These are phyloP conservation scores for Scaeva pyrastri DNA, from an alignment of 2,888 invertebrate species.

Conservation along the genomic window DNA sequence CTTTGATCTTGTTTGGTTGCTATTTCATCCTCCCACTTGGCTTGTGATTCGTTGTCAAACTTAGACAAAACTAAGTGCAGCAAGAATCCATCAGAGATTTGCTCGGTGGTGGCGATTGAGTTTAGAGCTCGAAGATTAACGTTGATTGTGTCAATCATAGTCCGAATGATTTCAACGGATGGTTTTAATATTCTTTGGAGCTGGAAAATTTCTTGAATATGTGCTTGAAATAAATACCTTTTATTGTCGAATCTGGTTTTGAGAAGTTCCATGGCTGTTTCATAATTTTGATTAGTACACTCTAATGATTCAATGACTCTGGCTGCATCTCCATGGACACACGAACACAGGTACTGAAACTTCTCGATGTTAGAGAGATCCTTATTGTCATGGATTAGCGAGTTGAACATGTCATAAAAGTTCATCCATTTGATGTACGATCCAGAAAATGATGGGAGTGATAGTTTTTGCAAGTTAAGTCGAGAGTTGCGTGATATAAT, in stretches of 20 bases:
- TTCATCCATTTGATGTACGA: constrained; percentile 54
- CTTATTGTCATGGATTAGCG: constrained; percentile 50
- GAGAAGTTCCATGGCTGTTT: constrained; percentile 53
- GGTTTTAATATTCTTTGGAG: too few relatives aligned
- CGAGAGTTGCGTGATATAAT: constrained; percentile 16
- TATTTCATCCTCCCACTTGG: constrained; percentile 11
- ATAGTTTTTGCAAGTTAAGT: constrained; percentile 51
- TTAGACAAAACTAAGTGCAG: neutral
- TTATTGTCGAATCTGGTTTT: constrained; percentile 37
- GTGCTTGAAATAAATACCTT: constrained; percentile 27
- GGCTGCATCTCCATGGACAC: constrained; percentile 37
- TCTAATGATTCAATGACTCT: constrained; percentile 52
- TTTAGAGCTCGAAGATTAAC: constrained; percentile 24
- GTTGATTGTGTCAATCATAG: constrained; percentile 31
- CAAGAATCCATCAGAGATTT: constrained; percentile 17
- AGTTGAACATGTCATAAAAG: constrained; percentile 60
- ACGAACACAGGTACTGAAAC: constrained; percentile 52
- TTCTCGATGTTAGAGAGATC: constrained; percentile 52
- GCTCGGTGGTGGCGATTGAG: neutral
- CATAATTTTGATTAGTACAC: constrained; percentile 55
- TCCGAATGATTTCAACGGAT: neutral
- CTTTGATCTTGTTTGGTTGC: neutral
- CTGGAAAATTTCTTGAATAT: constrained; percentile 33
- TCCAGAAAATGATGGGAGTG: constrained; percentile 58
- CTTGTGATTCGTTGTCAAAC: constrained; percentile 13